Evolutionary conservation across 2,888 invertebrate genomes (phyloP), one percentile per base, ranked within the genome.

Genomic region (Ennomos fuscantarius): DNA sequence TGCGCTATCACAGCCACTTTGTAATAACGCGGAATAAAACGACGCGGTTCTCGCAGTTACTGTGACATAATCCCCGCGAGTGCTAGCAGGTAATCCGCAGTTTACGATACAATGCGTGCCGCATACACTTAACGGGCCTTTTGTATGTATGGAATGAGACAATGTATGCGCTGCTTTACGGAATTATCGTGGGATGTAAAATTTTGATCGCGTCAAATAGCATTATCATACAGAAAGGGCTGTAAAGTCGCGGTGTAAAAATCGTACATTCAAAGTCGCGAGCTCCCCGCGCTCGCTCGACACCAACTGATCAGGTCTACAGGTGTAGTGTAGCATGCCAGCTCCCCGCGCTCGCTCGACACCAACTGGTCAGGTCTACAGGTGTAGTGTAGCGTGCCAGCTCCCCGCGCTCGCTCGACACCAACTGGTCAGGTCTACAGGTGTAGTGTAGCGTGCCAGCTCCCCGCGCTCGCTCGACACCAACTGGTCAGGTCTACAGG

Each of bases 191-290:
- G 44, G 50, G 53, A 51, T 55, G 55, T 63, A 60, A 63, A 62
- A 62, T 56, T 54, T 56, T 62, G 66, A 63, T 63, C 53, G 61
- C 41, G 60, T 37, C 59, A 56, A 63, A 63, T 60, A 54, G 58
- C 55, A 61, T 65, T 61, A 65, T 61, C 62, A 60, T 62, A 52
- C 56, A 56, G 41, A 56, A 52, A 58, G 57, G 55, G 60, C 48
- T 48, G 56, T 61, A 56, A 60, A 56, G 55, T 45, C 39, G 39
- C 34, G 49, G 12, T 35, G 55, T 51, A 47, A 49, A 55, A 57
- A 44, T 55, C 44, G 35, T 40, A 50, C 42, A 43, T 43, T 31
- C 39, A 12, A 39, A 15, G n/a, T 10, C 15, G 33, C 36, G 31
- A 43, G 35, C 33, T 34, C 9, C 10, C 33, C 32, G 9, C 24